A percentile compares a stretch with the other conserved stretches of the same genome.
Conservation (phyloP, 53 echinoderm and acorn worm species). For the Antedon mediterranea region DNA sequence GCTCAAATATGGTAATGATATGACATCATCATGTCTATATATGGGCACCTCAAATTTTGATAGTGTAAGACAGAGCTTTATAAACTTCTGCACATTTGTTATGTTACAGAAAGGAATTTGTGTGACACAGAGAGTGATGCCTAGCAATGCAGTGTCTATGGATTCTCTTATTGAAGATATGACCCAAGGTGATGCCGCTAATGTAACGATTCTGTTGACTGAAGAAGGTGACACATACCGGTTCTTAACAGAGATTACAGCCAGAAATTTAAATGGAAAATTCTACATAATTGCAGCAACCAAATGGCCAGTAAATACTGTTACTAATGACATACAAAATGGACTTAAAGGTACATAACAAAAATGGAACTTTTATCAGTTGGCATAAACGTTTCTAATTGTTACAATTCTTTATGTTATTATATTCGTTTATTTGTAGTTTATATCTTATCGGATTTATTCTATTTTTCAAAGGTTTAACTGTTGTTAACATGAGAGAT, state of each 20-base stretch:
- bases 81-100: too few species aligned
- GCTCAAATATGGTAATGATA: too few species aligned
- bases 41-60: too few species aligned
- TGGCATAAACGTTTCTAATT: too few species aligned
- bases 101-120: conserved; percentile 36
- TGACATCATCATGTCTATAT: too few species aligned
- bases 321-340: neutral
- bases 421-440: too few species aligned
- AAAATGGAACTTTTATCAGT: too few species aligned
- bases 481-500: conserved; percentile 8
- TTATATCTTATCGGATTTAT: too few species aligned
- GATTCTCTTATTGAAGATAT: conserved; percentile 25
- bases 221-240: conserved; percentile 11
- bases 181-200: conserved; percentile 30
- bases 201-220: conserved; percentile 33
- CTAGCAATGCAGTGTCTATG: conserved; percentile 12
- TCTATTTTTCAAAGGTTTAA: neutral
- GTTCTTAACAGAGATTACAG: conserved; percentile 23
- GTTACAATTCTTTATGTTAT: too few species aligned
- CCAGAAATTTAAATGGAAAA: conserved; percentile 25
- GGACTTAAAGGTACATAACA: neutral
- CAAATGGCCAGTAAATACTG: conserved; percentile 9
- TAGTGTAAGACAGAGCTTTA: too few species aligned
- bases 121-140: conserved; percentile 29
- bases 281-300: conserved; percentile 32